Base-by-base conservation (phyloP, 2,888 invertebrate species). In the Pachydiplax longipennis region DNA sequence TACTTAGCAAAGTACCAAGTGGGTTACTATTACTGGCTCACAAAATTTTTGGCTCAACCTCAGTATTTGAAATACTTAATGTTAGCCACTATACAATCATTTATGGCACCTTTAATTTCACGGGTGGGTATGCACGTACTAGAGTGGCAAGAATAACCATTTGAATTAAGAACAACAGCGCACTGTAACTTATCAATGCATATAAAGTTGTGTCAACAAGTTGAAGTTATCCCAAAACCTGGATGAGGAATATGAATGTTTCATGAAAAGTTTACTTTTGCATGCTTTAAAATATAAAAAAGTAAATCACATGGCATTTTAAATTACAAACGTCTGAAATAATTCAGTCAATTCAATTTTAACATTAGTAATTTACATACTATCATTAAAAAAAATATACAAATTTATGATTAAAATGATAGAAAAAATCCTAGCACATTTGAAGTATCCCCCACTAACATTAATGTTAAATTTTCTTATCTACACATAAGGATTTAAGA, bases 81-180 rank as follows among this genome's bases (percentile, higher is more conserved):
- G 61, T 61, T 31, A 65, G 40, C 61, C 22, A 65, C 87, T 87
- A 61, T 61, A 87, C 37, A 58, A 87, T 87, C n/a, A 61, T 87
- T 87, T 87, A 87, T 87, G 87, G 87, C 87, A 87, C 87, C 87
- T 87, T 87, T 65, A 61, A 87, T 87, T 87, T 65, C 87, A 87
- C 87, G 87, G 87, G 87, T 87, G 61, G 87, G 87, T 87, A 61
- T 87, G 87, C 58, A 87, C 65, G 35, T 87, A 61, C 87, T 87
- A 61, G 61, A 58, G 22, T 15, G 22, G 61, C 65, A 61, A 87
- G n/a, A 58, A 35, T 87, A 35, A n/a, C 37, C 58, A 61, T 37
- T n/a, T 61, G 87, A 35, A 13, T 22, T 22, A 87, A 22, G 18
- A 22, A 61, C 15, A 10, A 58, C 37, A 87, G 61, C n/a, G 65